Evolutionary conservation across 1,140 invertebrate species (phyloP).

Genomic region (Asobara japonica): DNA sequence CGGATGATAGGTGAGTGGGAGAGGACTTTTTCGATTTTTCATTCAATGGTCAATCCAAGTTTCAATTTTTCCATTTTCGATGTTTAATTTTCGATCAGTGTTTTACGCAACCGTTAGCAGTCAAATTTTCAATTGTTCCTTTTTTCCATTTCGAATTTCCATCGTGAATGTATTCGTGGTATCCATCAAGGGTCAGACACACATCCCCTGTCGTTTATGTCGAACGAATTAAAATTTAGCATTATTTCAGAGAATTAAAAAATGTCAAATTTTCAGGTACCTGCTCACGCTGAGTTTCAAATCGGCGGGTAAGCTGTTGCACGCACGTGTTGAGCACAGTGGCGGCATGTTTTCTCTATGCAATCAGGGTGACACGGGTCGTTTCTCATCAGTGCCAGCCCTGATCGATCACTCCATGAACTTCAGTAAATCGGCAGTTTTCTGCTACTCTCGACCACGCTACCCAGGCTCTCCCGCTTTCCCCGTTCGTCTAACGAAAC

Average conservation of each 20-base stretch:
- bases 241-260: no score
- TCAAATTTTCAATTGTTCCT: no score
- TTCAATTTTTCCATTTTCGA: no score
- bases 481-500: conserved; percentile 79
- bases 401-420: conserved; percentile 78
- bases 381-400: conserved; percentile 75
- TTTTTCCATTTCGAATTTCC: no score
- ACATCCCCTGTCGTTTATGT: no score
- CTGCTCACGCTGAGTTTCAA: conserved; percentile 79
- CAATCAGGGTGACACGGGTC: conserved; percentile 72
- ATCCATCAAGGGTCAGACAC: no score
- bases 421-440: conserved; percentile 75
- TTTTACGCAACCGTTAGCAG: no score
- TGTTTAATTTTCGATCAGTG: no score
- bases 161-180: no score
- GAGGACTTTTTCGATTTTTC: not conserved
- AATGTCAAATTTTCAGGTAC: conserved; percentile 64
- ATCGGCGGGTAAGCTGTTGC: conserved; percentile 78
- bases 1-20: conserved; percentile 70
- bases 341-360: conserved; percentile 76
- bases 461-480: conserved; percentile 75
- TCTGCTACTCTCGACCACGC: conserved; percentile 77
- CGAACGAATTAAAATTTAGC: no score
- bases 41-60: conserved; percentile 38
- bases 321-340: conserved; percentile 76